A percentile compares a stretch with the other conserved stretches of the same genome.
Evolutionary conservation across 2,113 vertebrate genomes (phyloP).

Genomic region (Tapirus terrestris): DNA sequence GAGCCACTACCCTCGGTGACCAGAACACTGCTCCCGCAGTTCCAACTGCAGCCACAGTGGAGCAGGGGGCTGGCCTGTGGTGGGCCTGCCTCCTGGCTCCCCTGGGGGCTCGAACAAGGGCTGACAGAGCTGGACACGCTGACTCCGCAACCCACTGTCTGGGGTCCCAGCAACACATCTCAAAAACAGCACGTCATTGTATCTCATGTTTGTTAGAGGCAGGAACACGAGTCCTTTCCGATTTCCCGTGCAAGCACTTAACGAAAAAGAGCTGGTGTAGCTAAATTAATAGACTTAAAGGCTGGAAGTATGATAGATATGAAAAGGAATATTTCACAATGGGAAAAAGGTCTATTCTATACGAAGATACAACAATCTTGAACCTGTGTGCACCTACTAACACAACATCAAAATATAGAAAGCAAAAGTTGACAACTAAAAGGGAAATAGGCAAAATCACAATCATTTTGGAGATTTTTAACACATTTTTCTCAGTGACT

Average conservation of each 20-base stretch:
- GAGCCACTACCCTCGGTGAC: neutral
- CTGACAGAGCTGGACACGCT: neutral
- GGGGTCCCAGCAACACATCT: slow-evolving; percentile 76
- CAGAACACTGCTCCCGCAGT: neutral
- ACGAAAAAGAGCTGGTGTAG: neutral
- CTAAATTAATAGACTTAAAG: neutral
- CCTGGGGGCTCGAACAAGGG: neutral
- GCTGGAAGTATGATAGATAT: neutral
- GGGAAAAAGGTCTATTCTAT: neutral
- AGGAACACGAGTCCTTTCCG: neutral
- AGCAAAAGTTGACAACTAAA: neutral
- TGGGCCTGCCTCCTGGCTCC: slow-evolving; percentile 24
- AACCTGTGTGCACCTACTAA: too few species aligned
- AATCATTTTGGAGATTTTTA: neutral
- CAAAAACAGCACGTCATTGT: slow-evolving; percentile 66
- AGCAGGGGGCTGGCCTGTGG: neutral
- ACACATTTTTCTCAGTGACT: neutral
- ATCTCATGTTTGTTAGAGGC: neutral
- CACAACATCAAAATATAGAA: too few species aligned
- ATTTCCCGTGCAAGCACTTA: neutral
- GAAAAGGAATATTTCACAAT: neutral
- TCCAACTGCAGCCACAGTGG: neutral
- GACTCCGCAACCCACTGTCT: slow-evolving; percentile 40
- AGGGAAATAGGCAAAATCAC: neutral
- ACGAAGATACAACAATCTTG: neutral